Conservation (phyloP, 1,140 invertebrate genomes). For the Scylla paramamosain region DNA sequence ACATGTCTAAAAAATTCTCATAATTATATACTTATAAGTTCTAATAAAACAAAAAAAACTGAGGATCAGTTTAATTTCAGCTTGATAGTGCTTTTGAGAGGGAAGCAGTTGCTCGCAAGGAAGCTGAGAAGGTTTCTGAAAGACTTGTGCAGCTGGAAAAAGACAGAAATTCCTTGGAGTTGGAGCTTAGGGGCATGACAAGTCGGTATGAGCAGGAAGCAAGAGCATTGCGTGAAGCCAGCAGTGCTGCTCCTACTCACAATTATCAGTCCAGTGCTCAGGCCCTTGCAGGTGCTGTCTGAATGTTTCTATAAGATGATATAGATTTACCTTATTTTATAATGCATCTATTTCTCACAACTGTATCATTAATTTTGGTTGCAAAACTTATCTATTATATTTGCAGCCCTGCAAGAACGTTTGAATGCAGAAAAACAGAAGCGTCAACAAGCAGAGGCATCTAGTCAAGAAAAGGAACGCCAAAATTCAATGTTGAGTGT, state of each 20-base stretch:
- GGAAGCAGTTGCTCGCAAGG: slow-evolving; percentile 87
- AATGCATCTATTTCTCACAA: neutral
- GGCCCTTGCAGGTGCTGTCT: slow-evolving; percentile 66
- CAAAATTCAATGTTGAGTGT: slow-evolving; percentile 96
- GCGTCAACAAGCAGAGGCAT: slow-evolving; percentile 80
- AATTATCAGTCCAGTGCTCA: slow-evolving; percentile 72
- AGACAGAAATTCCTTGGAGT: slow-evolving; percentile 90
- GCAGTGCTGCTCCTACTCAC: slow-evolving; percentile 63
- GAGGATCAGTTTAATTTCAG: slow-evolving; percentile 81
- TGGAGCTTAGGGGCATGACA: slow-evolving; percentile 93
- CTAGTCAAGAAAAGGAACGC: slow-evolving; percentile 91
- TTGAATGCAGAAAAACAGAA: slow-evolving; percentile 80
- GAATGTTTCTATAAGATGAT: slow-evolving; percentile 15
- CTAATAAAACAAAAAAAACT: neutral
- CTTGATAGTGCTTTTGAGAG: slow-evolving; percentile 86
- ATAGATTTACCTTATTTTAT: too few species aligned
- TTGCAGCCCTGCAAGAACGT: slow-evolving; percentile 81
- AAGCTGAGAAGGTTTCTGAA: slow-evolving; percentile 89
- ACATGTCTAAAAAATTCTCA: too few species aligned
- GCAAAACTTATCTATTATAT: neutral
- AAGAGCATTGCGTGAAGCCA: slow-evolving; percentile 73
- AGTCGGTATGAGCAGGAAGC: slow-evolving; percentile 89
- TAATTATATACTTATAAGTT: neutral
- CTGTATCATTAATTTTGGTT: neutral
- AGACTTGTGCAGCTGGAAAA: slow-evolving; percentile 93